Base-by-base conservation (phyloP, 2,888 invertebrate species). In the Charanyca ferruginea region DNA sequence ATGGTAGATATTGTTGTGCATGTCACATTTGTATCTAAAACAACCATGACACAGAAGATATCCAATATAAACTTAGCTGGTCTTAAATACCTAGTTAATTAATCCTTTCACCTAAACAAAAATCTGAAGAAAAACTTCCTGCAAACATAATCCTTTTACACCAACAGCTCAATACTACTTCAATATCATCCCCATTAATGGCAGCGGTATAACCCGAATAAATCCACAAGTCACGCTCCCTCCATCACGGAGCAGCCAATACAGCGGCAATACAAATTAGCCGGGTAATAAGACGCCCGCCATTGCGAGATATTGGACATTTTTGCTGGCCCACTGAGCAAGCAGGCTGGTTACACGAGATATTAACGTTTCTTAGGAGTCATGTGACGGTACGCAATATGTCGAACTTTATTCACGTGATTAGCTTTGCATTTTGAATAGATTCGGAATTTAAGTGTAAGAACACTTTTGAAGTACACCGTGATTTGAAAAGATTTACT, bases 251-350 rank as follows among this genome's bases (percentile, higher is more conserved):
- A 9, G 53, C 70, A 18, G 22, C 41, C 64, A 48, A 62, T 75
- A 57, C 47, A 61, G 68, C 53, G 55, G 55, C 67, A 53, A 80
- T 80, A 80, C 71, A 79, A 79, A 81, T 80, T 81, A 80, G 81
- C 41, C 71, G 79, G 71, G 59, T 77, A 74, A 79, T 80, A 80
- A 79, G 76, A 74, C 62, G 73, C 65, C 67, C 65, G 58, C 76
- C 63, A 61, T 68, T 53, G 58, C 58, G 66, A 69, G 66, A 69
- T 79, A 74, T 81, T 72, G 71, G 74, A 71, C 68, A 74, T 64
- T 66, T 74, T 63, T 66, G 62, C 51, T 65, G 57, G 63, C 42
- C 70, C 62, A 68, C 55, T 68, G 68, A 66, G 42, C 58, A 47
- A 6, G 35, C 32, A 49, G 62, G 64, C 78, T 61, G 64, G n/a